Conservation (phyloP, 1,140 invertebrate species). For the Phymastichus coffea region DNA sequence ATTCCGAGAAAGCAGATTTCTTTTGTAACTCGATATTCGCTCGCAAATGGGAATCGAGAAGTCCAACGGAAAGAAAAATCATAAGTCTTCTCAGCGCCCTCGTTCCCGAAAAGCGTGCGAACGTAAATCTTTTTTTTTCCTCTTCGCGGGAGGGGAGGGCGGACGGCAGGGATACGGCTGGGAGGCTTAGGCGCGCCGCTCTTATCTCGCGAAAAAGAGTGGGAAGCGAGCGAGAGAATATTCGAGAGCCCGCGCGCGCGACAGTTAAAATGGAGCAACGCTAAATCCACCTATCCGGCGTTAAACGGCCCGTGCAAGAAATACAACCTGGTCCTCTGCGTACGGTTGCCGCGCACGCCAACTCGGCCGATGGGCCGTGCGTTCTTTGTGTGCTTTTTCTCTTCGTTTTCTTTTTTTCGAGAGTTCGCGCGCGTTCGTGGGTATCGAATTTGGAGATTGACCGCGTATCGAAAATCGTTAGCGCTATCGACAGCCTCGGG, state of each 20-base stretch:
- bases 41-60: no score
- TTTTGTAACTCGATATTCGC: no score
- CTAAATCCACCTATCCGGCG: conserved; percentile 24
- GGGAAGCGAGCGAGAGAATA: not conserved
- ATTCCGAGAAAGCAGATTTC: no score
- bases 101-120: not conserved
- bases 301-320: conserved; percentile 26
- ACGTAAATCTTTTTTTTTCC: not conserved
- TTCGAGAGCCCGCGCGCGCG: not conserved
- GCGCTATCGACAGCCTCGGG: not conserved
- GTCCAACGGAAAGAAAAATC: no score
- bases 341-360: not conserved
- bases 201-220: conserved; percentile 9
- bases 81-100: no score
- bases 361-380: not conserved
- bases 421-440: not conserved
- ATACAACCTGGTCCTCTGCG: not conserved
- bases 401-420: not conserved
- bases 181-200: not conserved
- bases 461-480: not conserved
- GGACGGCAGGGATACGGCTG: not conserved
- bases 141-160: not conserved
- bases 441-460: not conserved
- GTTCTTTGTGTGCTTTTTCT: not conserved
- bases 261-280: not conserved